Evolutionary conservation across 2,113 vertebrate species (phyloP).

Genomic region (Tychaedon coryphoeus): DNA sequence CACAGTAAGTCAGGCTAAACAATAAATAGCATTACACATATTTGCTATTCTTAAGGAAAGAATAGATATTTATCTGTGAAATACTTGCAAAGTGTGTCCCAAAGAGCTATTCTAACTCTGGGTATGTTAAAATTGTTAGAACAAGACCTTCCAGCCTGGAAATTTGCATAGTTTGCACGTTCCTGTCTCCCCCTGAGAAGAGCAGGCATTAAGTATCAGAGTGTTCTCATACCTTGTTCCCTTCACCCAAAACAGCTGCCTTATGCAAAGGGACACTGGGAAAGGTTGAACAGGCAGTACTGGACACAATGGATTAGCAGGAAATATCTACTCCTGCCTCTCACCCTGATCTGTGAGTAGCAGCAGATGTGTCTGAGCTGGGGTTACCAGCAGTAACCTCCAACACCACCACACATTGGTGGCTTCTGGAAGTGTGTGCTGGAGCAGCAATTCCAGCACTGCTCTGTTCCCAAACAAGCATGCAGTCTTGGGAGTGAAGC

Average conservation of each 20-base stretch:
- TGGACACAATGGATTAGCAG: accelerated
- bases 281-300: neutral
- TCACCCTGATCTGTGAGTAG: neutral
- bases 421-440: neutral
- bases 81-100: neutral
- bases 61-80: neutral
- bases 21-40: neutral
- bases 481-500: accelerated
- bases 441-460: neutral
- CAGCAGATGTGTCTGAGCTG: accelerated
- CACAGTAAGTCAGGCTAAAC: neutral
- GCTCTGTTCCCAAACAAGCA: neutral
- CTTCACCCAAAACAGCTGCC: neutral
- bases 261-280: neutral
- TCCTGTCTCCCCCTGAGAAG: neutral
- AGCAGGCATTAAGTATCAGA: neutral
- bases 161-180: neutral
- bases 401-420: accelerated
- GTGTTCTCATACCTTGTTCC: neutral
- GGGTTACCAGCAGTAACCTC: neutral
- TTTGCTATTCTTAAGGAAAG: neutral
- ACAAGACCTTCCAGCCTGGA: neutral
- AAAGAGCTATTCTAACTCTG: neutral
- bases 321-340: accelerated
- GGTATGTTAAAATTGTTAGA: neutral